A percentile compares a stretch with the other conserved stretches of the same genome.
Conservation (phyloP, 37 sponge, comb jelly and placozoan species). For the Halichondria panicea region DNA sequence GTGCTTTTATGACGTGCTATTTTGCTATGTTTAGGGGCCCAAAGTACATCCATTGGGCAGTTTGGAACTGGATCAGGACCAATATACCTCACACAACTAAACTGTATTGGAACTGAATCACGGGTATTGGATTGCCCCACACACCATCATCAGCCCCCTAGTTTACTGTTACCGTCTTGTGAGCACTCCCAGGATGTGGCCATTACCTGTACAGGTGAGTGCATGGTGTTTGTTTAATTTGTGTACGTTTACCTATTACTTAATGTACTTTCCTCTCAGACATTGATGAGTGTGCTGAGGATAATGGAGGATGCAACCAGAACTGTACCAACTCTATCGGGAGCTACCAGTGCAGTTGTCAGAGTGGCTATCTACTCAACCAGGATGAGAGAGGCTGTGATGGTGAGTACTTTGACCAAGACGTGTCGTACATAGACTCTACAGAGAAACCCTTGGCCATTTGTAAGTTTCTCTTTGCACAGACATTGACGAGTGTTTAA, state of each 20-base stretch:
- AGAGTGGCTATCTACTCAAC: conserved; percentile 24
- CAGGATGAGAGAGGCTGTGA: conserved; percentile 23
- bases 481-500: conserved; percentile 56
- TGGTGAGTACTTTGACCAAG: conserved; percentile 1
- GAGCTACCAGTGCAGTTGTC: conserved; percentile 19
- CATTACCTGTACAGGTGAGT: background rate
- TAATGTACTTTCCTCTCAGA: conserved; percentile 14
- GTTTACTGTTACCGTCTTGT: too few species aligned
- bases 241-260: background rate
- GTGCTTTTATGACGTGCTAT: too few species aligned
- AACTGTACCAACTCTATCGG: conserved; percentile 41
- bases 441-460: background rate
- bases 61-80: too few species aligned
- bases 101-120: too few species aligned
- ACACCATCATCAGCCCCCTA: too few species aligned
- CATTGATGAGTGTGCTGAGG: conserved; percentile 39
- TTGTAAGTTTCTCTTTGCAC: background rate
- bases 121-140: too few species aligned
- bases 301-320: conserved; percentile 4
- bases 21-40: too few species aligned
- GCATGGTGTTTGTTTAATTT: background rate
- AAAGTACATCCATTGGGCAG: too few species aligned
- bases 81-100: too few species aligned
- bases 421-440: background rate
- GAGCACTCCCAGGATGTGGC: background rate